Base-by-base conservation (phyloP, 2,113 vertebrate genomes). In the Gasterosteus nipponicus region DNA sequence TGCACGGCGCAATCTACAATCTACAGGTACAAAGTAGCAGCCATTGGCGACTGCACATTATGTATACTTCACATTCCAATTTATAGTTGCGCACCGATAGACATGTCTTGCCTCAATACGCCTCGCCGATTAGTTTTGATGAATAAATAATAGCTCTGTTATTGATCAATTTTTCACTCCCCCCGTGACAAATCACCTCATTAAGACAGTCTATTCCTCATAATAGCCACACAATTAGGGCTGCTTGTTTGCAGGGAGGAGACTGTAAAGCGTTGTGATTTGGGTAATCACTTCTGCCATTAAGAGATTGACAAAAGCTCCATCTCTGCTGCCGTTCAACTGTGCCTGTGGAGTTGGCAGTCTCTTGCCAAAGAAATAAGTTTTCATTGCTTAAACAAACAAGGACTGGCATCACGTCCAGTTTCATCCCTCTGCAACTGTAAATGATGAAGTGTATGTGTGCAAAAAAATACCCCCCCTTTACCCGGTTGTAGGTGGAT, bases 151-250 rank as follows among this genome's bases (percentile, higher is more conserved):
- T 84, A 84, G 85, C 83, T 80, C 49, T 75, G 72, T 87, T 91
- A 92, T 89, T 77, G 88, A 93, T 93, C 65, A 38, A 87, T 86
- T 89, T 86, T 85, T 85, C 83, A 75, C 78, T 78, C 77, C 68
- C 69, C 7, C 7, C 57, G 39, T 90, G 86, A 93, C 88, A 89
- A 91, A 92, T 91, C 79, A 69, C 89, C 89, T 87, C 85, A 88
- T 86, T 91, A 89, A 44, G 84, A 73, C 74, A 79, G 75, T 74
- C 66, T 82, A 91, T 89, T 83, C 80, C 91, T 92, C 91, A 93
- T 86, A 86, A 84, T 83, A 81, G 81, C 81, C 46, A 31, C 85
- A 82, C 89, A 88, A 89, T 89, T 89, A 90, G 77, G 81, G 5
- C 69, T 46, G 61, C 77, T 78, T 89, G 83, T 87, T 87, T 84